A percentile compares a stretch with the other conserved stretches of the same genome.
Evolutionary conservation across 2,888 invertebrate genomes (phyloP).

Genomic region (Aphidoletes aphidimyza): DNA sequence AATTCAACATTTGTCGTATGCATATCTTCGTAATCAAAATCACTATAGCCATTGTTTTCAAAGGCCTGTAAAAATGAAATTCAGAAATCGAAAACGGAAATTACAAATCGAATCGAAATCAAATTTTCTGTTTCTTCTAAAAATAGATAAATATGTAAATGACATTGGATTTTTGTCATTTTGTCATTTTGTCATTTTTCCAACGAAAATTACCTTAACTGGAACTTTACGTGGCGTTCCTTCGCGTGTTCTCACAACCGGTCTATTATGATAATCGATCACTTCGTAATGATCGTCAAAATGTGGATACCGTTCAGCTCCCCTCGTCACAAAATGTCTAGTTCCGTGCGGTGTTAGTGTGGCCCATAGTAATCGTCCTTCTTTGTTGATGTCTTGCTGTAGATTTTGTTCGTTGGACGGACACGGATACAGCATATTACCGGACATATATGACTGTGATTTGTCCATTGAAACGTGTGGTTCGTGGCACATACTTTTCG

Average conservation of each 20-base stretch:
- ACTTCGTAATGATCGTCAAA: conserved; percentile 79
- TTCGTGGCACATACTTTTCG: conserved; percentile 68
- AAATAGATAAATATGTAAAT: not conserved
- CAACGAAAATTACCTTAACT: conserved; percentile 48
- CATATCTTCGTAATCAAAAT: conserved; percentile 84
- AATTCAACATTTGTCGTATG: conserved; percentile 80
- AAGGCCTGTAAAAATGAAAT: conserved; percentile 65
- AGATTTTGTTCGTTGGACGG: conserved; percentile 67
- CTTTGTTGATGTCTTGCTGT: conserved; percentile 69
- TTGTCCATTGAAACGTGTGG: conserved; percentile 62
- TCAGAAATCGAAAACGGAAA: conserved; percentile 55
- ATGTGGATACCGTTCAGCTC: conserved; percentile 70
- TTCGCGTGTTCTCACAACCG: conserved; percentile 55
- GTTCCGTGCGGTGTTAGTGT: conserved; percentile 85
- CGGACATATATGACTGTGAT: conserved; percentile 65
- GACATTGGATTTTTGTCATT: conserved; percentile 26
- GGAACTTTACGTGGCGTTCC: conserved; percentile 66
- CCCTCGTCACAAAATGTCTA: conserved; percentile 74
- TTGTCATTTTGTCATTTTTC: too few relatives aligned
- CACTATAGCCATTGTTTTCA: conserved; percentile 81
- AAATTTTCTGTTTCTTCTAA: conserved; percentile 58
- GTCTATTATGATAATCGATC: conserved; percentile 69
- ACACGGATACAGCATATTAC: conserved; percentile 70
- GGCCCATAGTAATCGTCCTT: conserved; percentile 82
- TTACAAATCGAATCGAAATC: conserved; percentile 57